Evolutionary conservation across 2,113 vertebrate species (phyloP).

Genomic region (Hippocampus abdominalis): DNA sequence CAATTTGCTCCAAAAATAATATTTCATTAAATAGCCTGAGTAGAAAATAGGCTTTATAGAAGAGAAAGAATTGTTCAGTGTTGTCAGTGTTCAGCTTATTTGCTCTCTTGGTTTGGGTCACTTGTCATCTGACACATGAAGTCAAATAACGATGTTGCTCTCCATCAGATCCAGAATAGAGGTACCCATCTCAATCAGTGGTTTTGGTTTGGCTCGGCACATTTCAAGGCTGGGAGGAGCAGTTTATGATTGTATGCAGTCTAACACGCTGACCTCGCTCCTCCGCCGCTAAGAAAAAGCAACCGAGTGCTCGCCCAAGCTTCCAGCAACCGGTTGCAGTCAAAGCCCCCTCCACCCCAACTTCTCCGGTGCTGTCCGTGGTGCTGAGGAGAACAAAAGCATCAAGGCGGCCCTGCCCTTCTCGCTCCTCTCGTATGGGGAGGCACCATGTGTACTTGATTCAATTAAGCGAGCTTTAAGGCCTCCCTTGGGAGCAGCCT

Average conservation of each 20-base stretch:
- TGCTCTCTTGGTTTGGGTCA: conserved; percentile 26
- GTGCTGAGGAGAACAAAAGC: conserved; percentile 64
- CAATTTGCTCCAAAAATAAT: no score
- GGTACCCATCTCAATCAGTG: conserved; percentile 22
- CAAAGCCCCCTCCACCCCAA: conserved; percentile 49
- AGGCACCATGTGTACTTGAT: conserved; percentile 78
- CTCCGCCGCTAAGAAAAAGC: conserved; percentile 9
- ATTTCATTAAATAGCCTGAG: conserved; percentile 47
- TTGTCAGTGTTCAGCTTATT: no score
- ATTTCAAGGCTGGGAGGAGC: conserved; percentile 6
- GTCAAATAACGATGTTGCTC: conserved; percentile 28
- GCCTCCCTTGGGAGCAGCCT: conserved; percentile 74
- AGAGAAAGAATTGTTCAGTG: no score
- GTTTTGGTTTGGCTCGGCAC: background rate
- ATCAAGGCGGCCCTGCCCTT: conserved; percentile 58
- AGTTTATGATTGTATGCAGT: conserved; percentile 10
- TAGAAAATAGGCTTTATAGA: conserved; percentile 21
- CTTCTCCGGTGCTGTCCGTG: conserved; percentile 53
- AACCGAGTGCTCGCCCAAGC: conserved; percentile 4
- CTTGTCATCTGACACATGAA: conserved; percentile 32
- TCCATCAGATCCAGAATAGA: conserved; percentile 32
- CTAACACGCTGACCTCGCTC: conserved; percentile 14
- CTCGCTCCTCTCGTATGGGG: conserved; percentile 31
- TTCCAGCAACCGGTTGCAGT: conserved; percentile 68
- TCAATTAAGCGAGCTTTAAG: conserved; percentile 87